Conservation (phyloP, 1,140 invertebrate species). For the Monochamus saltuarius region DNA sequence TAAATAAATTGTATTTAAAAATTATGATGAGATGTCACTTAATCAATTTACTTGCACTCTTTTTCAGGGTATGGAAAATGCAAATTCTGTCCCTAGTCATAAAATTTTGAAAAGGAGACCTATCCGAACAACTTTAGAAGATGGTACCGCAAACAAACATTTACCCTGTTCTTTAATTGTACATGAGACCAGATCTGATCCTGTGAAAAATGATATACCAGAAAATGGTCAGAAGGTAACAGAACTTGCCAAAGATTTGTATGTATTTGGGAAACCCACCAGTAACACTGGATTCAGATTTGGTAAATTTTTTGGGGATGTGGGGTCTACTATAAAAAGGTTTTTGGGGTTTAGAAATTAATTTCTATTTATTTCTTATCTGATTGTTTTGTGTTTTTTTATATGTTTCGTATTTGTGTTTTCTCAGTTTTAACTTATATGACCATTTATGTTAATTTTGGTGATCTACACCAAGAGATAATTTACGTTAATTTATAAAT, state of each 20-base stretch:
- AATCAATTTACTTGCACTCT: constrained; percentile 7
- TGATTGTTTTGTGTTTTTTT: no score
- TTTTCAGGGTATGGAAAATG: constrained; percentile 4
- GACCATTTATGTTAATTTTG: no score
- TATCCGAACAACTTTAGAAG: background rate
- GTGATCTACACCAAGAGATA: no score
- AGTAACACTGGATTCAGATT: constrained; percentile 30
- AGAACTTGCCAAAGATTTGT: constrained; percentile 25
- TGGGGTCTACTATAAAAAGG: constrained; percentile 32
- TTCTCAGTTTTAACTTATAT: no score
- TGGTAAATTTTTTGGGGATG: constrained; percentile 28
- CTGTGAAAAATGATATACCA: no score
- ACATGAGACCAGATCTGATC: constrained; percentile 8
- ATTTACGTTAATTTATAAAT: no score
- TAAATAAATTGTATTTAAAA: no score
- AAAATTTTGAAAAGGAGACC: constrained; percentile 4
- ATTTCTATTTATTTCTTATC: background rate
- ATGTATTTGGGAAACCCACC: constrained; percentile 32
- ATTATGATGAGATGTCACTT: no score
- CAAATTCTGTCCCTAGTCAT: background rate
- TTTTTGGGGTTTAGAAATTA: constrained; percentile 31
- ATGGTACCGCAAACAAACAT: background rate
- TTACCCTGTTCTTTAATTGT: constrained; percentile 10
- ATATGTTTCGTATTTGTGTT: no score
- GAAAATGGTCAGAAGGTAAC: background rate